Evolutionary conservation across 2,888 invertebrate species (phyloP).

Genomic region (Thymelicus sylvestris): DNA sequence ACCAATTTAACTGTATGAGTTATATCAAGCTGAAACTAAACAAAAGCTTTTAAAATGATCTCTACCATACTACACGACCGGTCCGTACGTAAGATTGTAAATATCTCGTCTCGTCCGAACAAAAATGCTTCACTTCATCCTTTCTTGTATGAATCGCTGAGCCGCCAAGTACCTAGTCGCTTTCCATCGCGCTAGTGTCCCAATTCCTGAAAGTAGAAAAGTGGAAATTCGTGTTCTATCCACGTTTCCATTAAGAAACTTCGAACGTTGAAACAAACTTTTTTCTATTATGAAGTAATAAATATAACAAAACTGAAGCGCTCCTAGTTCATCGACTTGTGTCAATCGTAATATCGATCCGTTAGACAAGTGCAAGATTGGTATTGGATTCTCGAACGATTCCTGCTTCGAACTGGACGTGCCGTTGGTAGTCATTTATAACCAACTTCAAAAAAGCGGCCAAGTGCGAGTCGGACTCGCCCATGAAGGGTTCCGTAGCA

Average conservation of each 20-base stretch:
- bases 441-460: no score
- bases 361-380: no score
- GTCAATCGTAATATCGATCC: no score
- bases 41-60: constrained; percentile 6
- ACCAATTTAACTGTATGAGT: neutral
- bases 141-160: constrained; percentile 11
- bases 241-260: constrained; percentile 6
- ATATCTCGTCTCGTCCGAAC: constrained; percentile 23
- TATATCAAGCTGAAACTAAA: neutral
- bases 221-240: constrained; percentile 10
- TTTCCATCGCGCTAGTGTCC: constrained; percentile 7
- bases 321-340: no score
- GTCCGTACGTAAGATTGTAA: constrained; percentile 19
- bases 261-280: neutral
- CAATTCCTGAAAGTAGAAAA: constrained; percentile 7
- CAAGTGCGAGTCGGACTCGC: no score
- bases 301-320: neutral
- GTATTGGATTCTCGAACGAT: no score
- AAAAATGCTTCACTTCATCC: constrained; percentile 18
- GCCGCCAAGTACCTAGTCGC: neutral
- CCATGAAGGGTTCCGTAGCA: no score
- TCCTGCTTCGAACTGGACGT: no score
- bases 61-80: constrained; percentile 8
- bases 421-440: no score
- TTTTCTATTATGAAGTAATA: neutral